These are phyloP conservation scores for Chymomyza caudatula DNA, from an alignment of 2,888 invertebrate species.

Conservation along the genomic window DNA sequence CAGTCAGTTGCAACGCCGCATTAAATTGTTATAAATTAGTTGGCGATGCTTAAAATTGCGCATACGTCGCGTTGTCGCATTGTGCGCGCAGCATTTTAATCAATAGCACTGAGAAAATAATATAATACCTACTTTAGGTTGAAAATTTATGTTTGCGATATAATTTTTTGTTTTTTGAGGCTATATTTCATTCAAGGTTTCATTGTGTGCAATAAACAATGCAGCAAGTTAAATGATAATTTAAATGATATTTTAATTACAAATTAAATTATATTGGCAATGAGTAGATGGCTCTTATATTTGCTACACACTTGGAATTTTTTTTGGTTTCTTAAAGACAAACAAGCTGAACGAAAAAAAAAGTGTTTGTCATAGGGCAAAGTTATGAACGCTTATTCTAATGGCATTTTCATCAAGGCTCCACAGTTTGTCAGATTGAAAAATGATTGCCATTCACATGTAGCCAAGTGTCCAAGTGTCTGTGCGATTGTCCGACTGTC, in stretches of 20 bases:
- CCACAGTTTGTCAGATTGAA: constrained; percentile 50
- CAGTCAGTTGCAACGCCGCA: constrained; percentile 32
- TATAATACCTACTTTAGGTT: neutral
- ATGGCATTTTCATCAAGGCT: constrained; percentile 58
- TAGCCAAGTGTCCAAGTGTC: constrained; percentile 7
- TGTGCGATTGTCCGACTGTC: neutral
- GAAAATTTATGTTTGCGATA: constrained; percentile 5
- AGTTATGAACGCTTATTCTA: neutral
- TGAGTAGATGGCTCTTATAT: neutral
- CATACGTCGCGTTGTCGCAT: constrained; percentile 45
- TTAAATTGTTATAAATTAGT: constrained; percentile 43
- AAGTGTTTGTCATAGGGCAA: constrained; percentile 9
- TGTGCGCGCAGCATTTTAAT: constrained; percentile 41
- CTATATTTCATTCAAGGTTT: neutral
- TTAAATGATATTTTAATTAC: neutral
- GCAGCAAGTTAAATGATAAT: neutral
- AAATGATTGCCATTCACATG: constrained; percentile 45
- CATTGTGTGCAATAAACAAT: neutral
- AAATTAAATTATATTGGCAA: neutral
- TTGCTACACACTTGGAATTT: neutral
- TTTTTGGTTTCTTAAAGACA: neutral
- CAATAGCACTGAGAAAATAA: constrained; percentile 10
- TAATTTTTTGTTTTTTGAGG: neutral
- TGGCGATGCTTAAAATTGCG: constrained; percentile 36
- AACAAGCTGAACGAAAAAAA: neutral